Evolutionary conservation across 2,888 invertebrate genomes (phyloP).

Genomic region (Pachliopta kotzebuea): DNA sequence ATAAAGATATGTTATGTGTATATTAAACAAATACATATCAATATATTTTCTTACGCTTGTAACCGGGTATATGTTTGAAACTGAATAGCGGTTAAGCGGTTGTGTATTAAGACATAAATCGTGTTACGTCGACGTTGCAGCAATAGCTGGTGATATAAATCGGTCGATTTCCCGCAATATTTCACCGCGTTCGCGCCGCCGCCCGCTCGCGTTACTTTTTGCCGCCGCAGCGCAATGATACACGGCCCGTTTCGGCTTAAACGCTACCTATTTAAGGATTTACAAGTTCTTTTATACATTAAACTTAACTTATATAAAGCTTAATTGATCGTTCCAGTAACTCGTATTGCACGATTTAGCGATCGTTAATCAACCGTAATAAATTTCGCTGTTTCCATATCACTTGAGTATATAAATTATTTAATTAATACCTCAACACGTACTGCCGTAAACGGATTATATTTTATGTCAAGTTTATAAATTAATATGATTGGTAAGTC

Average conservation of each 20-base stretch:
- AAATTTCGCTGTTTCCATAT: conserved; percentile 21
- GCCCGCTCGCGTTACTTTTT: conserved; percentile 17
- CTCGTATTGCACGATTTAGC: conserved; percentile 23
- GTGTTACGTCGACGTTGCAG: conserved; percentile 19
- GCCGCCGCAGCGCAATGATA: conserved; percentile 26
- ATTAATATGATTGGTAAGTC: neutral
- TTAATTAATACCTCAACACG: conserved; percentile 25
- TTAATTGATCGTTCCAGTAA: conserved; percentile 29
- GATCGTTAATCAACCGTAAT: conserved; percentile 17
- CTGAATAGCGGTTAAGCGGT: conserved; percentile 1
- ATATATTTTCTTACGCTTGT: neutral
- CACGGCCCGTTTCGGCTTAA: conserved; percentile 16
- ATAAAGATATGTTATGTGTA: no score
- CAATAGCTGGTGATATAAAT: conserved; percentile 21
- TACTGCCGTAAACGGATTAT: conserved; percentile 19
- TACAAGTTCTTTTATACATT: conserved; percentile 14
- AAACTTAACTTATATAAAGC: conserved; percentile 16
- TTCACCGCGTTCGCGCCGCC: conserved; percentile 20
- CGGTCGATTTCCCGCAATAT: conserved; percentile 25
- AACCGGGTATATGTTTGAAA: conserved; percentile 9
- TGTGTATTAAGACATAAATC: conserved; percentile 28
- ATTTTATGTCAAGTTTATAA: conserved; percentile 4
- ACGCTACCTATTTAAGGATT: conserved; percentile 20
- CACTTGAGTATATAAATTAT: conserved; percentile 25
- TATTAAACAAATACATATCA: no score